Conservation (phyloP, 2,113 vertebrate species). For the Hypanus sabinus region DNA sequence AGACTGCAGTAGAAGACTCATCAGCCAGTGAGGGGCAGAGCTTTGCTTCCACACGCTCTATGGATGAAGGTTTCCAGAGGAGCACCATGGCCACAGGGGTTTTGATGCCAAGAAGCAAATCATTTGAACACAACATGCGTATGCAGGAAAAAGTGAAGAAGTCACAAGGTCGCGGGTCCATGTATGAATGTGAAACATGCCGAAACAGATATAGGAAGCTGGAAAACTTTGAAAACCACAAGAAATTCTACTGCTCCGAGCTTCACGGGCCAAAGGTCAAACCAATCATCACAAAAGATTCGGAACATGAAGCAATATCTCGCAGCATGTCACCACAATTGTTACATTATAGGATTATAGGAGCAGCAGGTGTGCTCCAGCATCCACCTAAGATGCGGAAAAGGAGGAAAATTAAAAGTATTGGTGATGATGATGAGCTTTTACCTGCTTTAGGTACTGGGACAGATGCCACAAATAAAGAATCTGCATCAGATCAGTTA, state of each 20-base stretch:
- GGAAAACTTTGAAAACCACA: constrained; percentile 97
- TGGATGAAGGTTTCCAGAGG: constrained; percentile 72
- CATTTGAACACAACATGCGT: constrained; percentile 60
- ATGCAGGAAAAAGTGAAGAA: constrained; percentile 76
- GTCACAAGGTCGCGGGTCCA: constrained; percentile 82
- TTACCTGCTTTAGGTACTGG: constrained; percentile 69
- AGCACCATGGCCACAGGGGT: constrained; percentile 60
- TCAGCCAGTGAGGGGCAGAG: constrained; percentile 67
- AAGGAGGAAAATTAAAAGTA: constrained; percentile 94
- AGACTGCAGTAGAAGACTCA: constrained; percentile 85
- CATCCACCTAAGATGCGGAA: constrained; percentile 84
- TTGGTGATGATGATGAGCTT: constrained; percentile 89
- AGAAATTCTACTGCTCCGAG: constrained; percentile 97
- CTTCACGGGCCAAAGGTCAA: constrained; percentile 95
- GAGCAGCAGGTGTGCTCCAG: constrained; percentile 65
- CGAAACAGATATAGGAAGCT: constrained; percentile 88
- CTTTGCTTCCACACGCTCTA: constrained; percentile 62
- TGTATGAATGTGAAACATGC: constrained; percentile 97
- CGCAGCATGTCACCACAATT: constrained; percentile 60
- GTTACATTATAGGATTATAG: constrained; percentile 64
- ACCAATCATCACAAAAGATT: constrained; percentile 60
- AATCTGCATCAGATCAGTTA: constrained; percentile 52
- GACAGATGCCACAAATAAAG: constrained; percentile 60
- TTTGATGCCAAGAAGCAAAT: constrained; percentile 65
- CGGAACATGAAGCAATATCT: constrained; percentile 65